Base-by-base conservation (phyloP, 1,140 invertebrate species). In the Solen grandis region DNA sequence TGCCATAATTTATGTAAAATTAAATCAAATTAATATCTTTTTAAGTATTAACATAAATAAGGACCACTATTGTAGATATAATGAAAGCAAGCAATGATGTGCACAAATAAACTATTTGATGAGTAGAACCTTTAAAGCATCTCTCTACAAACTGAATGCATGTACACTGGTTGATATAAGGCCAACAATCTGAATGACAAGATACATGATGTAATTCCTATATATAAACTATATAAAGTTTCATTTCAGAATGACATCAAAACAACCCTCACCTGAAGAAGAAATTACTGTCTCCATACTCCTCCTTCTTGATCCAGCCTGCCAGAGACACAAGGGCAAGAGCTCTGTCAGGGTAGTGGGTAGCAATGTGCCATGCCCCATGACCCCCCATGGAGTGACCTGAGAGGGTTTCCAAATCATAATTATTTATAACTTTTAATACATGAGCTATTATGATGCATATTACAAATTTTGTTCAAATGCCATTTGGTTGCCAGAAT, bases 381-480 rank as follows among this genome's bases (percentile, higher is more conserved):
- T 91, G 90, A 35, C 90, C 90, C 59, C 90, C 90, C 90, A 91
- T 91, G 22, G 90, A 91, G 63, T 91, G 90, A 70, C 90, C 90
- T 91, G 50, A 62, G 80, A n/a, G n/a, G n/a, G n/a, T n/a, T n/a
- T n/a, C n/a, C n/a, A n/a, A n/a, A n/a, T n/a, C n/a, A n/a, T n/a
- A n/a, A n/a, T n/a, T n/a, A n/a, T n/a, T n/a, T n/a, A n/a, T n/a
- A n/a, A n/a, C n/a, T n/a, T n/a, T n/a, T n/a, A n/a, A n/a, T n/a
- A n/a, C n/a, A n/a, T n/a, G n/a, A n/a, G n/a, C n/a, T n/a, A n/a
- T n/a, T n/a, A n/a, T n/a, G n/a, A n/a, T n/a, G n/a, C n/a, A n/a
- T n/a, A n/a, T n/a, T n/a, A n/a, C n/a, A n/a, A n/a, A n/a, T n/a
- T n/a, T n/a, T n/a, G n/a, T n/a, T n/a, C n/a, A n/a, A n/a, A n/a